These are phyloP conservation scores for Tyria jacobaeae DNA, from an alignment of 2,888 invertebrate species.

Conservation along the genomic window DNA sequence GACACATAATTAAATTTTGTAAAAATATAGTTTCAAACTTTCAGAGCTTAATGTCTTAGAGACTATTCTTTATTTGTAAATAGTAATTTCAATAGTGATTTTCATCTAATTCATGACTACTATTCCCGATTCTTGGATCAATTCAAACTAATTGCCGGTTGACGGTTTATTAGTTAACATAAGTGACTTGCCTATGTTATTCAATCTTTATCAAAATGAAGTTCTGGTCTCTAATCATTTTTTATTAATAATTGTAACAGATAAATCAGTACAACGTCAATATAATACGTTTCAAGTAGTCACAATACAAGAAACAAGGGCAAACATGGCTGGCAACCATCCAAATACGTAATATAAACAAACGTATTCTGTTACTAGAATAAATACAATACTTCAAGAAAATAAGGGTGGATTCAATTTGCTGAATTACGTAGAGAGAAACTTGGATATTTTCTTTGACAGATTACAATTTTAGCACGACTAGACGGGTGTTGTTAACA, in stretches of 20 bases:
- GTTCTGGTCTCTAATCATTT: not conserved
- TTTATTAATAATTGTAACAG: not conserved
- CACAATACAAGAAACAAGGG: conserved; percentile 26
- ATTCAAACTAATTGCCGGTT: too few relatives aligned
- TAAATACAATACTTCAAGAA: conserved; percentile 27
- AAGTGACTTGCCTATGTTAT: too few relatives aligned
- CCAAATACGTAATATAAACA: conserved; percentile 43
- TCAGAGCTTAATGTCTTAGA: too few relatives aligned
- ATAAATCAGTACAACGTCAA: conserved; percentile 6
- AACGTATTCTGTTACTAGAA: conserved; percentile 28
- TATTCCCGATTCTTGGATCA: too few relatives aligned
- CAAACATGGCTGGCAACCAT: conserved; percentile 40
- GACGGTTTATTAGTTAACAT: too few relatives aligned
- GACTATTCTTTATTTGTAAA: too few relatives aligned
- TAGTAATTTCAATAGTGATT: too few relatives aligned
- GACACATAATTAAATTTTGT: too few relatives aligned
- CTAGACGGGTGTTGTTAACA: conserved; percentile 7
- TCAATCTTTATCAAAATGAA: not conserved
- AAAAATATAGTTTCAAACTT: too few relatives aligned
- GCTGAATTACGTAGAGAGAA: conserved; percentile 15
- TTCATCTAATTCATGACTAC: too few relatives aligned
- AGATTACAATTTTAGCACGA: conserved; percentile 13
- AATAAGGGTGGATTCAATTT: conserved; percentile 23
- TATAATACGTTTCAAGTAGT: conserved; percentile 13
- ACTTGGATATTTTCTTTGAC: conserved; percentile 19